Evolutionary conservation across 2,113 vertebrate genomes (phyloP), one percentile per base, ranked within the genome.

Genomic region (Pachyramphus minor): DNA sequence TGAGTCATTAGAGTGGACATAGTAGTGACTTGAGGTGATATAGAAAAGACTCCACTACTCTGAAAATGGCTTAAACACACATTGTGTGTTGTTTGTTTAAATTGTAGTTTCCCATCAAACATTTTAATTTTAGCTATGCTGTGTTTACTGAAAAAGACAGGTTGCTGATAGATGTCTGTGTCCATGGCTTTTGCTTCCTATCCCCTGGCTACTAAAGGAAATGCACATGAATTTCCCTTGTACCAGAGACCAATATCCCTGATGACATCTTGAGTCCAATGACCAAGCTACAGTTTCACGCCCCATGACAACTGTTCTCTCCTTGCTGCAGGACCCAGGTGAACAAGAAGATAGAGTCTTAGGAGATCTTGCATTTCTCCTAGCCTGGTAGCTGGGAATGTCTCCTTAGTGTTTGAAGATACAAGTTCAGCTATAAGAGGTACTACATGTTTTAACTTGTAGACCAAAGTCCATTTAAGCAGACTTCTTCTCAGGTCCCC

Each of bases 251-350:
- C n/a, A 59, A 59, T 52, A 16, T 78, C 47, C 15, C n/a, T 59
- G 14, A 44, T 27, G 18, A n/a, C 9, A 59, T 6, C 21, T 63
- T 21, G 39, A 44, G 19, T 15, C 47, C 69, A 53, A 53, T 12
- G 19, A 37, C 11, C 13, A 64, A 58, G n/a, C 18, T 42, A 58
- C 15, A 71, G 2, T 30, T 58, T 21, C 7, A 15, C 15, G 19
- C 8, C 28, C 47, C 31, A 28, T 12, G 33, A 56, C 1, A 0
- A 22, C 2, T 33, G 4, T 24, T 30, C 0, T 37, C n/a, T 52
- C 18, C 11, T 50, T 80, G 21, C 30, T 53, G 18, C 9, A 37
- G 3, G 4, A 52, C 15, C 9, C n/a, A 66, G n/a, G 14, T 66
- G 45, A 81, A 37, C 8, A 66, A 14, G 9, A 33, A 64, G 30